Base-by-base conservation (phyloP, 64 coral and sea anemone genomes). In the Orbicella faveolata region DNA sequence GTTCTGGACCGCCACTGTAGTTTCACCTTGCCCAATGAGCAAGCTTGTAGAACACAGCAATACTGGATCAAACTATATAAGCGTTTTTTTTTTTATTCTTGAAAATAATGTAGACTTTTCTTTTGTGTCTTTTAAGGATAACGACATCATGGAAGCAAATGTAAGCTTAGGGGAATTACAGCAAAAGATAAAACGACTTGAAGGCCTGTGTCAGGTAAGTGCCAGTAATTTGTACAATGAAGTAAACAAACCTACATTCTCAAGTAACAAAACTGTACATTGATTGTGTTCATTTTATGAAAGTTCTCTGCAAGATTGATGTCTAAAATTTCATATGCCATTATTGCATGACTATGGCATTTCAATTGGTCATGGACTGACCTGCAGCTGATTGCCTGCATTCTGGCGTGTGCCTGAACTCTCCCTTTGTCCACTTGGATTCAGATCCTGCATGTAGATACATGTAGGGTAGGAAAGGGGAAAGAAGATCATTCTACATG, bases 121-220 rank as follows among this genome's bases (percentile, higher is more conserved):
- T 4, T 23, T 79, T 44, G 61, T 23, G n/a, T 88, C n/a, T 96
- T 34, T 75, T 63, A 18, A 98, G 96, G 97, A 99, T 68, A 99
- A 96, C 54, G 97, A 99, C 78, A 99, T 99, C n/a, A 93, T 91
- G 73, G 94, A 99, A 75, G 97, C 97, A 75, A 99, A 91, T 53
- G 91, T 99, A 34, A 91, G 94, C 26, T 52, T 99, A 70, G 88
- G 94, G 54, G 97, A 99, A 81, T 41, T 99, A 34, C 92, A 93
- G 44, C 97, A 99, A 75, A 99, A 99, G 82, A 84, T 93, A 9
- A 95, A 92, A 75, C 91, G 97, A 96, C 78, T 99, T 33, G 97
- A 99, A 74, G 80, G 75, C 12, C 36, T 90, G 53, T 90, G 94
- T 79, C 97, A 99, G 88, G 97, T 99, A 75, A 65, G 82, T 59